A percentile compares a stretch with the other conserved stretches of the same genome.
These are phyloP conservation scores for Axis porcinus DNA, from an alignment of 2,113 vertebrate genomes.

Conservation along the genomic window DNA sequence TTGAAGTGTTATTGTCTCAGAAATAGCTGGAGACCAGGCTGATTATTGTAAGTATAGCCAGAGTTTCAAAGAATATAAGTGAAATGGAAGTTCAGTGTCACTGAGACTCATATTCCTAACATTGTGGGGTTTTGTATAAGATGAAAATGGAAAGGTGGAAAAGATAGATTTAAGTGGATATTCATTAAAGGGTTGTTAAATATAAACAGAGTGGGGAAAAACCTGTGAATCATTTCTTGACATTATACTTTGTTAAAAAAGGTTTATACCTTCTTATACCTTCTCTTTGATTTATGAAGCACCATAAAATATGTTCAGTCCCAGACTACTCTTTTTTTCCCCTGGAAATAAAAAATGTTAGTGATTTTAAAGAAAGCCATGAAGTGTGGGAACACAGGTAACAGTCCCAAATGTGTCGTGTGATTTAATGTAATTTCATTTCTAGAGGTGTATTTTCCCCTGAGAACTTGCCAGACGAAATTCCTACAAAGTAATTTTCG, in stretches of 20 bases:
- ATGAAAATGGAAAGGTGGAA: background rate
- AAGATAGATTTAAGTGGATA: background rate
- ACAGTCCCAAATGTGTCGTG: background rate
- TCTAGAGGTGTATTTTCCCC: background rate
- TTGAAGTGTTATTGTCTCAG: constrained; percentile 20
- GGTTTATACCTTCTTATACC: background rate
- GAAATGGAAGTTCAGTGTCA: fast-evolving
- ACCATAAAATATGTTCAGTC: background rate
- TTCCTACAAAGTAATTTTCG: background rate
- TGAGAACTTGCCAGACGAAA: constrained; percentile 9
- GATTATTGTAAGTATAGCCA: background rate
- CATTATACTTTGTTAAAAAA: background rate
- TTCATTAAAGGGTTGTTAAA: constrained; percentile 56
- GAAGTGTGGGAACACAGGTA: background rate
- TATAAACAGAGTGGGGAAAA: constrained; percentile 9
- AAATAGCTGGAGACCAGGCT: background rate
- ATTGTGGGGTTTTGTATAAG: background rate
- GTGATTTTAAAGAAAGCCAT: background rate
- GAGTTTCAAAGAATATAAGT: background rate
- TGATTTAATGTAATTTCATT: constrained; percentile 22
- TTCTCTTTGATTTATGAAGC: background rate
- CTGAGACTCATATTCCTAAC: background rate
- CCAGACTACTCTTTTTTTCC: background rate
- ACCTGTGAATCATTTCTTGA: background rate
- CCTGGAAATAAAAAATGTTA: background rate